Evolutionary conservation across 2,797 vertebrate genomes (phyloP), one percentile per base, ranked within the genome.

Genomic region (Avahi laniger): DNA sequence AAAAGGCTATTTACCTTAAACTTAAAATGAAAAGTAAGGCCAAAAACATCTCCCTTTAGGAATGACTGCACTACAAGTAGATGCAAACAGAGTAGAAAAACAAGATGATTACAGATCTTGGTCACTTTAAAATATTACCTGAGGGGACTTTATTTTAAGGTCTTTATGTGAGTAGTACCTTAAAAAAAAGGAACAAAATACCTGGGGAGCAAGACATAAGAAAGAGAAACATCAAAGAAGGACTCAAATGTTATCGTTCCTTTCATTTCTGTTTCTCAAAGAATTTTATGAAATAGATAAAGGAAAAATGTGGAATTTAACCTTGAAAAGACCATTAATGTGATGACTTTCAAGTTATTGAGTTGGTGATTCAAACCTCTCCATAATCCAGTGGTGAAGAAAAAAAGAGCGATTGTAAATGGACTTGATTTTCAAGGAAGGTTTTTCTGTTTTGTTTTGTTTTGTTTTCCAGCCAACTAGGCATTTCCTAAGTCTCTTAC

Each of bases 201-300:
- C 24, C 54, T 81, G 57, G 84, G 57, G 93, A 89, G 7, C 52
- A 95, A 94, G 65, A 95, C 87, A 59, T 61, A 93, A 97, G 57
- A 73, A 82, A 79, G 48, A 30, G 52, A 96, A 92, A 80, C 20
- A 85, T 57, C 26, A 94, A 94, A 89, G 67, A 92, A 79, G 35
- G 75, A 93, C 41, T 93, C 50, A 92, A 20, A 65, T 69, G 73
- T 61, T 90, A 57, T 43, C n/a, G 85, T 91, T 94, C 22, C 50
- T 96, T 97, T 95, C 93, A 86, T 93, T 94, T 81, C 43, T 80
- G 59, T 89, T 94, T 95, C 75, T 95, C 85, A 91, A 95, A 93
- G 46, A 63, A 81, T 79, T 90, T 84, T 59, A 89, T 70, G 61
- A 93, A 93, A 35, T 57, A 79, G 46, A 78, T 70, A 59, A 93